These are phyloP conservation scores for Rallus crepitans DNA, from an alignment of 2,797 vertebrate species.

Conservation along the genomic window DNA sequence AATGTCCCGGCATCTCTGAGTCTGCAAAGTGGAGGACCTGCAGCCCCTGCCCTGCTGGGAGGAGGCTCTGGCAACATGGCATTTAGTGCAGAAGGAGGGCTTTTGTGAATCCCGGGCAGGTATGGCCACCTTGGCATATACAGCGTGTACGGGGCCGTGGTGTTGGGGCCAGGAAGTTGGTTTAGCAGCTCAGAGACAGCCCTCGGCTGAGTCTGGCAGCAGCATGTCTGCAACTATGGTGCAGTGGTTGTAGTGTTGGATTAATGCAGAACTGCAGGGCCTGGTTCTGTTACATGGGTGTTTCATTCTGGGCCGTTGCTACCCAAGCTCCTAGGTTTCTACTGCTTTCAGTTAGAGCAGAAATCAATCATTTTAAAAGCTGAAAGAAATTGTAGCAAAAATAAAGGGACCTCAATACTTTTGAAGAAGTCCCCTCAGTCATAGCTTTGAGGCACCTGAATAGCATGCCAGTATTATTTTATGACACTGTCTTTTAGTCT, in stretches of 20 bases:
- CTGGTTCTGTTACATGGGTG: neutral
- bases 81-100: neutral
- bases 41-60: neutral
- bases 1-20: neutral
- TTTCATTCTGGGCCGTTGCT: neutral
- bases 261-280: neutral
- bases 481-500: neutral
- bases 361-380: conserved; percentile 19
- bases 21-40: neutral
- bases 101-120: neutral
- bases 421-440: conserved; percentile 7
- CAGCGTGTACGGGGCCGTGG: rapidly evolving
- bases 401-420: neutral
- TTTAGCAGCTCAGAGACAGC: neutral
- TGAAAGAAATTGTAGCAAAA: neutral
- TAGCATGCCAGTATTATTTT: neutral
- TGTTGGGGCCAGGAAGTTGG: neutral
- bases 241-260: neutral
- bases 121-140: rapidly evolving
- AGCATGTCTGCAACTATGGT: rapidly evolving
- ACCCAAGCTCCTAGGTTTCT: neutral
- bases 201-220: neutral
- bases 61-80: neutral
- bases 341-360: neutral
- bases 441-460: neutral